Conservation (phyloP, 2,113 vertebrate species). For the Manacus vitellinus region DNA sequence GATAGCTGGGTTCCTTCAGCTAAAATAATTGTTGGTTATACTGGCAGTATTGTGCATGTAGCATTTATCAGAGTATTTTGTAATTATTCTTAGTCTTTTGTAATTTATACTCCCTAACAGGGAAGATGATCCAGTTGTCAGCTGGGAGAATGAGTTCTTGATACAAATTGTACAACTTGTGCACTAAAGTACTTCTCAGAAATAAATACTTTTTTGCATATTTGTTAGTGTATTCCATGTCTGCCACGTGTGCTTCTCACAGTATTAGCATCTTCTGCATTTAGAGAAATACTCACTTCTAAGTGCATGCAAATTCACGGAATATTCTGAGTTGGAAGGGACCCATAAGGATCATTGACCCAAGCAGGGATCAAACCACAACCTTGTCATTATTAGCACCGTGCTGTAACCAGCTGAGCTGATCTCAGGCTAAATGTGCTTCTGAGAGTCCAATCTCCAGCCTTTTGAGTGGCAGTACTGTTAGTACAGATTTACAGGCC, state of each 20-base stretch:
- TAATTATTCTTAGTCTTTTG: slow-evolving; percentile 3
- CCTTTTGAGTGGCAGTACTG: not conserved
- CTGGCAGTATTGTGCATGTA: not conserved
- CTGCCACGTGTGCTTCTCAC: not conserved
- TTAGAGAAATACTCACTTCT: not conserved
- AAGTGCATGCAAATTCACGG: not conserved
- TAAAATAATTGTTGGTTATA: not conserved
- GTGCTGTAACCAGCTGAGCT: not conserved
- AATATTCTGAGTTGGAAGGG: not conserved
- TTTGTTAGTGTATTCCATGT: slow-evolving; percentile 28
- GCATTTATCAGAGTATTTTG: not conserved
- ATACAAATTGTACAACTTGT: slow-evolving; percentile 28
- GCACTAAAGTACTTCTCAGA: slow-evolving; percentile 59
- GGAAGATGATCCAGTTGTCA: slow-evolving; percentile 17
- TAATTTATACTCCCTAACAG: not conserved
- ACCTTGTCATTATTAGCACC: not conserved
- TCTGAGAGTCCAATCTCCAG: not conserved
- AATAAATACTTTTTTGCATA: slow-evolving; percentile 53
- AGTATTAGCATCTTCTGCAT: not conserved
- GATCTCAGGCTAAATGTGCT: not conserved
- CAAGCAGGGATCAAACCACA: not conserved
- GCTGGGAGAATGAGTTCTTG: slow-evolving; percentile 30
- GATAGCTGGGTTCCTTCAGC: not conserved
- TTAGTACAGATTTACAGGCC: not conserved
- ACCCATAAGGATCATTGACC: not conserved